phyloP scores from a whole-genome alignment of 2,797 vertebrate species.

The Pseudocheirus occidentalis region DNA sequence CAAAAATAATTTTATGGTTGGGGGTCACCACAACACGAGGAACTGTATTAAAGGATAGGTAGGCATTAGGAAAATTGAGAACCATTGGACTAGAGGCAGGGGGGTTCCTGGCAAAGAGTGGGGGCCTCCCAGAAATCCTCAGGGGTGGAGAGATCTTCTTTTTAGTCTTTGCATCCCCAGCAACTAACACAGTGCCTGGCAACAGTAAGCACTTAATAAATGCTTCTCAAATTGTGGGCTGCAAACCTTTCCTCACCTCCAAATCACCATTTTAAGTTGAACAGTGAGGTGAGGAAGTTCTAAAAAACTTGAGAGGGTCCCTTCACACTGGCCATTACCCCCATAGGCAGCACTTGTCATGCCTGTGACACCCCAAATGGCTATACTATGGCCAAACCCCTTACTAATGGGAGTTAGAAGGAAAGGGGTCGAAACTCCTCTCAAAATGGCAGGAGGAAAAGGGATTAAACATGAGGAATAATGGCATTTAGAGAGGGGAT shows the following conservation, averaged over 20 bases:
- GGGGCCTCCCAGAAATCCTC: neutral
- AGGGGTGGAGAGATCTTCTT: neutral
- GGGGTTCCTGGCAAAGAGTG: neutral
- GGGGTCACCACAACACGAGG: too few relatives aligned
- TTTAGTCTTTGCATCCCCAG: neutral
- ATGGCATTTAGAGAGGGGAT: too few relatives aligned
- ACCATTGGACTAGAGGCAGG: neutral
- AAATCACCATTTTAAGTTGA: neutral
- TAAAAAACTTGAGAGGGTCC: neutral
- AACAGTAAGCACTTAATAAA: neutral
- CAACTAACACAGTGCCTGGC: neutral
- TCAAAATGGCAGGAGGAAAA: neutral
- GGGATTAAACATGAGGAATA: neutral
- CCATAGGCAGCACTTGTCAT: neutral
- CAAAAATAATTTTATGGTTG: too few relatives aligned
- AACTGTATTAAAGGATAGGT: too few relatives aligned
- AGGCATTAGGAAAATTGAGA: too few relatives aligned
- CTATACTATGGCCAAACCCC: neutral
- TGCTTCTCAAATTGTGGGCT: constrained; percentile 11
- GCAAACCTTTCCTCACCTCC: neutral
- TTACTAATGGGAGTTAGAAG: neutral
- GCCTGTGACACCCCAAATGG: neutral
- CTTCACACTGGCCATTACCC: neutral
- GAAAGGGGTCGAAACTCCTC: neutral
- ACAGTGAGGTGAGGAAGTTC: neutral